These are phyloP conservation scores for Pollachius pollachius DNA, from an alignment of 2,113 vertebrate species.

Conservation along the genomic window DNA sequence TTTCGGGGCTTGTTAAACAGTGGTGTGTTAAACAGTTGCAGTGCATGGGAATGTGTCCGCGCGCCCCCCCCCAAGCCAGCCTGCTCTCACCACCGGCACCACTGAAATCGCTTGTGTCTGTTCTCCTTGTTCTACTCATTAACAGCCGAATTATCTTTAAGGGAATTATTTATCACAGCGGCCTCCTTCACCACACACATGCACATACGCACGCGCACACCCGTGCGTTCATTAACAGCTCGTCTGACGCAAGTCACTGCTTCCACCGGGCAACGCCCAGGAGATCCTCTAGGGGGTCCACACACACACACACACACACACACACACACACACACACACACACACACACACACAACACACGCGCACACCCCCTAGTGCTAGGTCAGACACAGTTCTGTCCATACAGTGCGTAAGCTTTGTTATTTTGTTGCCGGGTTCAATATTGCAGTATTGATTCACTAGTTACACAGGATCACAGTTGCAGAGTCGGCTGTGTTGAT, in stretches of 20 bases:
- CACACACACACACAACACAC: too few species aligned
- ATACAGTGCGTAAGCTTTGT: too few species aligned
- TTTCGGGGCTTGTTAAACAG: neutral
- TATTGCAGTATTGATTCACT: too few species aligned
- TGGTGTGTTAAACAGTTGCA: neutral
- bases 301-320: too few species aligned
- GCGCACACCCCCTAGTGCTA: neutral
- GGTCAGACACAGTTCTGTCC: too few species aligned
- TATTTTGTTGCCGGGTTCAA: too few species aligned
- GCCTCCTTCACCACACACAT: constrained; percentile 12
- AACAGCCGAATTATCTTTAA: constrained; percentile 52
- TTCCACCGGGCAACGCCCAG: constrained; percentile 28
- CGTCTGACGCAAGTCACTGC: constrained; percentile 25
- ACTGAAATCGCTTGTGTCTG: constrained; percentile 24
- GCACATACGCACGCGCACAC: neutral
- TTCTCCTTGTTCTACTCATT: constrained; percentile 56
- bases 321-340: neutral
- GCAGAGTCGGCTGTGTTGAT: too few species aligned
- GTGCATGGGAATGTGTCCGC: neutral
- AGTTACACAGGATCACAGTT: too few species aligned
- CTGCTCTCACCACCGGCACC: neutral
- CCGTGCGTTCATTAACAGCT: constrained; percentile 6
- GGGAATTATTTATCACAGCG: constrained; percentile 55
- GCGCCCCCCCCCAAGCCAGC: constrained; percentile 8
- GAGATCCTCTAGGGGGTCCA: too few species aligned